Evolutionary conservation across 2,888 invertebrate species (phyloP).

Genomic region (Hydraecia micacea): DNA sequence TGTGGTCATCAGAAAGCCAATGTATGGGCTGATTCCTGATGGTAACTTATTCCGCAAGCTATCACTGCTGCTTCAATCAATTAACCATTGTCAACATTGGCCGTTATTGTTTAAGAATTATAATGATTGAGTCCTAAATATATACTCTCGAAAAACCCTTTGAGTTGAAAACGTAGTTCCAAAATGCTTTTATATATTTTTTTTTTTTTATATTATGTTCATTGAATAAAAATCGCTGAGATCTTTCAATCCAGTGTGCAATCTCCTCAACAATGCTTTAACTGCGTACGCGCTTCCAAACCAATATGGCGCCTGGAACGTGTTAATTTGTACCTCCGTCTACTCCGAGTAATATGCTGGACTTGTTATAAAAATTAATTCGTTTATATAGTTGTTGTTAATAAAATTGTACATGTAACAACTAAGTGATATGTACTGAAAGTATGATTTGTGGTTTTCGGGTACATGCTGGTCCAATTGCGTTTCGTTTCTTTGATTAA

Average conservation of each 20-base stretch:
- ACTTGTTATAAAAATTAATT: constrained; percentile 77
- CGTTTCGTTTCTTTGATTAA: constrained; percentile 32
- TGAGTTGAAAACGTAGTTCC: neutral
- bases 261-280: constrained; percentile 39
- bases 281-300: constrained; percentile 55
- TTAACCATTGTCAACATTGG: no score
- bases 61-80: neutral
- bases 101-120: neutral
- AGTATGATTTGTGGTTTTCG: constrained; percentile 8
- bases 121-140: neutral
- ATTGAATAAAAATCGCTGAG: neutral
- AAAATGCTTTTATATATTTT: no score
- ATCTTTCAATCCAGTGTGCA: constrained; percentile 21
- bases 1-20: no score
- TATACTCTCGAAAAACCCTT: neutral
- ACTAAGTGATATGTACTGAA: constrained; percentile 16
- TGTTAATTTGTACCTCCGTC: constrained; percentile 78
- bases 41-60: neutral
- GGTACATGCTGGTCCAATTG: neutral
- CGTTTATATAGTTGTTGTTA: constrained; percentile 66
- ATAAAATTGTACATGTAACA: constrained; percentile 34
- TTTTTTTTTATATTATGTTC: no score
- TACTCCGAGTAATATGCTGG: constrained; percentile 70
- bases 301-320: constrained; percentile 69
- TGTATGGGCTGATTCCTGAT: neutral